Conservation (phyloP, 2,888 invertebrate genomes). For the Seira ritae region DNA sequence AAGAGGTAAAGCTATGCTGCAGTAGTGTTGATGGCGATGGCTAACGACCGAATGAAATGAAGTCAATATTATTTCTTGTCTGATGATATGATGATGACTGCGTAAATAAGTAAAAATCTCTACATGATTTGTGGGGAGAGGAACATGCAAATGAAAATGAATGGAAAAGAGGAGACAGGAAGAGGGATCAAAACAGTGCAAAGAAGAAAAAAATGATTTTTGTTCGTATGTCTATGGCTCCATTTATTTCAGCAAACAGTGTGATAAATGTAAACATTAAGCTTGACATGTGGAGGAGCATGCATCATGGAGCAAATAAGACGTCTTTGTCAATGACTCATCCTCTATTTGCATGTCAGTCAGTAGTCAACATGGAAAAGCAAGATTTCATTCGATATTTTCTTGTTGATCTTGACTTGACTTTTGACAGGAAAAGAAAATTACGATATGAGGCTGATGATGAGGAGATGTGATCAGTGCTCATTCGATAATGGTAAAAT, state of each 20-base stretch:
- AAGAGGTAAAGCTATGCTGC: no score
- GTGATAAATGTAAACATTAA: not conserved
- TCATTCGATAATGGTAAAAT: not conserved
- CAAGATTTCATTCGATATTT: not conserved
- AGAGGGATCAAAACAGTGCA: not conserved
- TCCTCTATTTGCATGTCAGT: not conserved
- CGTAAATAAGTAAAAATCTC: not conserved
- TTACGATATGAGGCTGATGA: not conserved
- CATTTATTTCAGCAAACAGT: not conserved
- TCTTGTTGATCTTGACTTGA: not conserved
- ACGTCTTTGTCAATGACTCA: slow-evolving; percentile 9
- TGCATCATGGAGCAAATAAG: not conserved
- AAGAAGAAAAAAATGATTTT: not conserved
- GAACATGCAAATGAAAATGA: not conserved
- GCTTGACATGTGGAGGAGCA: slow-evolving; percentile 10
- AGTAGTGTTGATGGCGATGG: no score
- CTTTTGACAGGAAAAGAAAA: slow-evolving; percentile 11
- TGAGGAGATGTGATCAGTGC: not conserved
- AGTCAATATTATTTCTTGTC: not conserved
- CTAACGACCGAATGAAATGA: not conserved
- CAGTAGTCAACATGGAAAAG: not conserved
- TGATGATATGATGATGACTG: not conserved
- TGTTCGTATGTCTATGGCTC: not conserved
- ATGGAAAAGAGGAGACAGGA: not conserved
- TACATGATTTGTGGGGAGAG: not conserved